A percentile compares a stretch with the other conserved stretches of the same genome.
Evolutionary conservation across 2,888 invertebrate species (phyloP).

Genomic region (Apamea sordens): DNA sequence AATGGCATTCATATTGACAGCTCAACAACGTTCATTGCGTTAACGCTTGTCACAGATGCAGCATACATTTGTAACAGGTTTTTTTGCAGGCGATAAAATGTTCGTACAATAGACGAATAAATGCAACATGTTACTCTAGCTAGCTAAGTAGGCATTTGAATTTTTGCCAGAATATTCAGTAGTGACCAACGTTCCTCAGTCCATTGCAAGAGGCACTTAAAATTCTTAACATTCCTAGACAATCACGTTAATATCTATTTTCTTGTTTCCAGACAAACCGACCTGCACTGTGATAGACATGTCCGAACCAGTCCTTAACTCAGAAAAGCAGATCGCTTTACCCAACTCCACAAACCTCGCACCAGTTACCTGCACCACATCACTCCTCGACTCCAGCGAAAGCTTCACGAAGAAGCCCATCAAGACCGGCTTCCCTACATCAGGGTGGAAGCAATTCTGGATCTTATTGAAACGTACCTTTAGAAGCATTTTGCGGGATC

Average conservation of each 20-base stretch:
- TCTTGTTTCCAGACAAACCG: slow-evolving; percentile 84
- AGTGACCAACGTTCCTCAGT: neutral
- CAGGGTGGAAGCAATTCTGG: slow-evolving; percentile 95
- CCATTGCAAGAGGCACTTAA: neutral
- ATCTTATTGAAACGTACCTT: slow-evolving; percentile 96
- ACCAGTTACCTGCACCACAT: slow-evolving; percentile 93
- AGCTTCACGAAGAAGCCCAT: slow-evolving; percentile 92
- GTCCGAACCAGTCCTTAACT: slow-evolving; percentile 83
- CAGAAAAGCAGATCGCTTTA: slow-evolving; percentile 80
- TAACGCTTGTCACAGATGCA: neutral
- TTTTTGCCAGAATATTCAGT: neutral
- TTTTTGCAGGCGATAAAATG: neutral
- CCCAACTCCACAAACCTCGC: slow-evolving; percentile 84
- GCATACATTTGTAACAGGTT: neutral
- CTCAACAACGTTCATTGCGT: no score
- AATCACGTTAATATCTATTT: neutral
- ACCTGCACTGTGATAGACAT: slow-evolving; percentile 89
- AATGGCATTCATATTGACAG: no score
- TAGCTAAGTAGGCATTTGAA: neutral
- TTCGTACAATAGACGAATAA: neutral
- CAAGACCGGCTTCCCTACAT: slow-evolving; percentile 94
- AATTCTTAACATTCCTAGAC: neutral
- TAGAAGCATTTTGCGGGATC: slow-evolving; percentile 95
- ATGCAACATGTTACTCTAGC: neutral
- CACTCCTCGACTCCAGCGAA: slow-evolving; percentile 93